A percentile compares a stretch with the other conserved stretches of the same genome.
Evolutionary conservation across 2,888 invertebrate species (phyloP).

Genomic region (Bruchidius siliquastri): DNA sequence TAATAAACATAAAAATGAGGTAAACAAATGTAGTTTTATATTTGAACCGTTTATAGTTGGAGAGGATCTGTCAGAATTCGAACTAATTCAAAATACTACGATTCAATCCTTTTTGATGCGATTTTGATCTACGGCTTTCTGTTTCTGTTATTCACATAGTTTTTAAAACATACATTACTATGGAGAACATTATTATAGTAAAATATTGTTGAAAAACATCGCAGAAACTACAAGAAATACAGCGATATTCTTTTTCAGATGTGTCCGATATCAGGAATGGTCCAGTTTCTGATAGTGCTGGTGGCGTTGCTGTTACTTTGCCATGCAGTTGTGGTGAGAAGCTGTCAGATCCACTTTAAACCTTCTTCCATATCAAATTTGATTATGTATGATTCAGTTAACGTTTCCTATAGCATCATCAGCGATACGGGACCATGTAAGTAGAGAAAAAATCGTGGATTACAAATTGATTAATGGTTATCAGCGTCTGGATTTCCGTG

Average conservation of each 20-base stretch:
- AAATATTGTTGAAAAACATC: too few relatives aligned
- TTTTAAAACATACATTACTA: too few relatives aligned
- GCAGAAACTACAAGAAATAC: too few relatives aligned
- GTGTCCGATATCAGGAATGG: constrained; percentile 40
- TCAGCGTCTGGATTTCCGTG: background rate
- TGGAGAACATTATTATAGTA: too few relatives aligned
- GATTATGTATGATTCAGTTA: constrained; percentile 34
- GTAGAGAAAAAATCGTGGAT: background rate
- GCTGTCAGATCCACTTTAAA: constrained; percentile 32
- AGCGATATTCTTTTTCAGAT: constrained; percentile 33
- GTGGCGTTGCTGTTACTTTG: constrained; percentile 32
- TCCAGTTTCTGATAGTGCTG: constrained; percentile 37
- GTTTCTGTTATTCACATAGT: too few relatives aligned
- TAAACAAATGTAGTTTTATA: too few relatives aligned
- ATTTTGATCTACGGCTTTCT: too few relatives aligned
- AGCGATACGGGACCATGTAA: constrained; percentile 17
- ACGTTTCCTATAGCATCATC: constrained; percentile 7
- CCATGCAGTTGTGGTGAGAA: constrained; percentile 30
- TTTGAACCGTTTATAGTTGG: too few relatives aligned
- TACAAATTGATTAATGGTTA: background rate
- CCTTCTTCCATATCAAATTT: constrained; percentile 29
- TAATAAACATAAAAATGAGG: too few relatives aligned
- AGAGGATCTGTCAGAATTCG: too few relatives aligned
- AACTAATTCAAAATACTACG: too few relatives aligned
- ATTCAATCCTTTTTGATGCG: too few relatives aligned